phyloP scores from a whole-genome alignment of 2,113 vertebrate species.

The Atrichornis clamosus region DNA sequence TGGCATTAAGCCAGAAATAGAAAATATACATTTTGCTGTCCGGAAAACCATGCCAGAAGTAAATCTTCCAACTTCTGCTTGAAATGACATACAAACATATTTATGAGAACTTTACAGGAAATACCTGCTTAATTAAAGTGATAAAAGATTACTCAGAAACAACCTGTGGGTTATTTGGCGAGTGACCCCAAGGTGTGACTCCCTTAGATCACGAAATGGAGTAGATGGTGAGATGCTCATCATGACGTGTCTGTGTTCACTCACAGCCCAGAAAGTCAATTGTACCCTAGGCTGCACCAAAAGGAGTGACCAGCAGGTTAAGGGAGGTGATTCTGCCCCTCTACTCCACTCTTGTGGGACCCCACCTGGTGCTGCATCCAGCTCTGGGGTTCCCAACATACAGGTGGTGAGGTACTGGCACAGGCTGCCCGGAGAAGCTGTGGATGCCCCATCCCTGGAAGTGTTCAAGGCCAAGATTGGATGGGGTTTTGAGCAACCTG shows the following conservation, averaged over 20 bases:
- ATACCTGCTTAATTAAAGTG: background rate
- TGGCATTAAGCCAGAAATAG: background rate
- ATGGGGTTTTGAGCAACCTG: background rate
- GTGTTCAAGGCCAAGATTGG: background rate
- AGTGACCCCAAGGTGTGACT: background rate
- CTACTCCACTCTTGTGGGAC: background rate
- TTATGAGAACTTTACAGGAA: background rate
- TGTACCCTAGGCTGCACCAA: background rate
- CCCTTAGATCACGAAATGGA: background rate
- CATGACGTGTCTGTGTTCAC: background rate
- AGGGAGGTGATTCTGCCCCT: background rate
- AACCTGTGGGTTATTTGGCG: background rate
- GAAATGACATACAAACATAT: background rate
- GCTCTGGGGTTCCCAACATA: background rate
- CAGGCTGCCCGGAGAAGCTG: background rate
- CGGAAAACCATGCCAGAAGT: background rate
- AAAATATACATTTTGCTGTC: background rate
- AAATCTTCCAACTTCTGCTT: background rate
- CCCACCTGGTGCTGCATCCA: background rate
- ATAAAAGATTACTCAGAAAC: background rate
- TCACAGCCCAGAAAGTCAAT: background rate
- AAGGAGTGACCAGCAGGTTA: background rate
- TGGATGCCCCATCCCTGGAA: background rate
- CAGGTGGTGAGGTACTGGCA: background rate
- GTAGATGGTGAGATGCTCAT: background rate